These are phyloP conservation scores for Sinonovacula constricta DNA, from an alignment of 1,140 invertebrate genomes.

Conservation along the genomic window DNA sequence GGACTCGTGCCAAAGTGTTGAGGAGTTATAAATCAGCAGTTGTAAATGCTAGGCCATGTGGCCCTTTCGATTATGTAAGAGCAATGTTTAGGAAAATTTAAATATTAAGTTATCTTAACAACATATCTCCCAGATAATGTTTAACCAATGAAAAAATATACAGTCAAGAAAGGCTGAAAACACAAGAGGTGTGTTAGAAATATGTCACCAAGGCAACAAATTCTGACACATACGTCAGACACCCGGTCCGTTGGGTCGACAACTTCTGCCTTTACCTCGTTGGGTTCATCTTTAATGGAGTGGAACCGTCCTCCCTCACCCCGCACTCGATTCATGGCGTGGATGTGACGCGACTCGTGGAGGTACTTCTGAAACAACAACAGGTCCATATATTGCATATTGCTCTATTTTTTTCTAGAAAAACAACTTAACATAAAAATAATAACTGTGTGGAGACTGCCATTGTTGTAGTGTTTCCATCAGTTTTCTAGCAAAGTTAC, in stretches of 20 bases:
- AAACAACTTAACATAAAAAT: too few species aligned
- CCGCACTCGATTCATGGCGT: conserved; percentile 98
- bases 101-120: not conserved
- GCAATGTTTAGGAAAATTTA: not conserved
- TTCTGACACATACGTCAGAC: conserved; percentile 44
- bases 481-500: too few species aligned
- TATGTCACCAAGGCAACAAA: not conserved
- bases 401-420: too few species aligned
- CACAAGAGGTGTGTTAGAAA: not conserved
- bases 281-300: conserved; percentile 63
- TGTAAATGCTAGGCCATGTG: not conserved
- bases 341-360: conserved; percentile 97
- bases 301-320: conserved; percentile 96
- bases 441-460: too few species aligned
- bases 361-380: conserved; percentile 92
- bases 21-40: too few species aligned
- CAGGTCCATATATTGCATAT: not conserved
- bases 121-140: not conserved
- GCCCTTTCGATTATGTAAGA: not conserved
- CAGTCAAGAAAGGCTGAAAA: not conserved
- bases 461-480: too few species aligned
- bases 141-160: not conserved
- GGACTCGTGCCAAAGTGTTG: too few species aligned
- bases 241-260: conserved; percentile 47
- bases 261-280: conserved; percentile 51